Conservation (phyloP, 2,113 vertebrate genomes). For the Colius striatus region DNA sequence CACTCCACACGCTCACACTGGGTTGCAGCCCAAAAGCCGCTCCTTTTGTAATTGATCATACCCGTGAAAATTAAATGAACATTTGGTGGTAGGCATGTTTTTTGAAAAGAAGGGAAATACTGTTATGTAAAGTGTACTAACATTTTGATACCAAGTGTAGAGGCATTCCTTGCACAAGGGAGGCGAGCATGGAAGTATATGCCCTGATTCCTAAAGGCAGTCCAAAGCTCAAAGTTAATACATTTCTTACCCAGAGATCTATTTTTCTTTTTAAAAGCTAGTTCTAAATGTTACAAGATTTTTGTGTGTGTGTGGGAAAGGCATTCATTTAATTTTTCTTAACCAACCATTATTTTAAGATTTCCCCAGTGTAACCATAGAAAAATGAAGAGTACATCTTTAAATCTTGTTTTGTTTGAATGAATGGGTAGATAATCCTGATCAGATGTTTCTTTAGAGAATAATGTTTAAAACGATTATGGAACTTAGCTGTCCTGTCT, state of each 20-base stretch:
- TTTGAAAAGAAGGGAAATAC: conserved; percentile 48
- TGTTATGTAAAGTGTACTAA: conserved; percentile 65
- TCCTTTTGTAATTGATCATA: conserved; percentile 66
- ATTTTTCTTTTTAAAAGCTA: neutral
- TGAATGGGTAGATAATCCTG: conserved; percentile 73
- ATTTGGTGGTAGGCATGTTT: conserved; percentile 67
- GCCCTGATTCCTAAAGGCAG: neutral
- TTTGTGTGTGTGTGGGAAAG: neutral
- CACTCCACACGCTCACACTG: neutral
- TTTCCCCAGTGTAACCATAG: conserved; percentile 56
- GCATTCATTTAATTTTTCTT: conserved; percentile 19
- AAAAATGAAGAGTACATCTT: conserved; percentile 70
- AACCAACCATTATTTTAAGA: conserved; percentile 40
- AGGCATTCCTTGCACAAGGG: conserved; percentile 6
- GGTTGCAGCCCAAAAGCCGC: conserved; percentile 7
- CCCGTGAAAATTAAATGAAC: conserved; percentile 72
- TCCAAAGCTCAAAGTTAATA: neutral
- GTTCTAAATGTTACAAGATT: neutral
- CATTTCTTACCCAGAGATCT: neutral
- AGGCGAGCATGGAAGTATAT: neutral
- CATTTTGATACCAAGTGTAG: conserved; percentile 18
- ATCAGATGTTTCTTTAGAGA: conserved; percentile 78
- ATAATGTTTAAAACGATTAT: conserved; percentile 71
- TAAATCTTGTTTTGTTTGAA: conserved; percentile 75
- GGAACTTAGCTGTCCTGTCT: conserved; percentile 63